Base-by-base conservation (phyloP, 2,113 vertebrate genomes). In the Nyctereutes procyonoides region DNA sequence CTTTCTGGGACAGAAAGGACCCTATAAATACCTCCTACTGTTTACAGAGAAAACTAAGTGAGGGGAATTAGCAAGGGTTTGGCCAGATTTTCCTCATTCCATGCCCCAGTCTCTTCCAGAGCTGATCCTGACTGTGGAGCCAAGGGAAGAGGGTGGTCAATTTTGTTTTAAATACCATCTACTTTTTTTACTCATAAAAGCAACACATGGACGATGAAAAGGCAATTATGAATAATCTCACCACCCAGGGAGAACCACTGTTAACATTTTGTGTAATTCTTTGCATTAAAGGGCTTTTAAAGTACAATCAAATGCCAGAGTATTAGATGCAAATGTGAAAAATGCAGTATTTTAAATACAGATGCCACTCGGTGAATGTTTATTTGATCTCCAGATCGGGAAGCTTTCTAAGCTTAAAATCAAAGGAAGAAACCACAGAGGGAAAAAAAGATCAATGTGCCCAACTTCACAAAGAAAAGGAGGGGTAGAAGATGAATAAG, bases 401-500 rank as follows among this genome's bases (percentile, higher is more conserved):
- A 92, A 48, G 73, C 35, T 95, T 92, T 91, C 86, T 95, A 92
- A 95, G 83, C 28, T 95, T 96, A 91, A 94, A 92, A 74, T 93
- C 86, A 91, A 97, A 96, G 67, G 43, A 81, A 85, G 81, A 81
- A 86, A 85, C 48, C 73, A 94, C 71, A 85, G 90, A 94, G 71
- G 79, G 53, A 73, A 48, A n/a, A 79, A 88, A 85, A 88, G 88
- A 93, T 80, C 73, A 83, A 76, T 53, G 80, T 84, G 58, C 67
- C 63, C 38, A 73, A 76, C 24, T 79, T 88, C 90, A 81, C 58
- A 82, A 12, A 88, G 77, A 95, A 30, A n/a, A 92, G 20, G 43
- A 51, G 53, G 35, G 51, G 51, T 26, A 35, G 62, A 4, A 20
- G 35, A 51, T 4, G 9, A 12, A 55, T 80, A 80, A 63, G 85